Conservation (phyloP, 2,113 vertebrate genomes). For the Thunnus thynnus region DNA sequence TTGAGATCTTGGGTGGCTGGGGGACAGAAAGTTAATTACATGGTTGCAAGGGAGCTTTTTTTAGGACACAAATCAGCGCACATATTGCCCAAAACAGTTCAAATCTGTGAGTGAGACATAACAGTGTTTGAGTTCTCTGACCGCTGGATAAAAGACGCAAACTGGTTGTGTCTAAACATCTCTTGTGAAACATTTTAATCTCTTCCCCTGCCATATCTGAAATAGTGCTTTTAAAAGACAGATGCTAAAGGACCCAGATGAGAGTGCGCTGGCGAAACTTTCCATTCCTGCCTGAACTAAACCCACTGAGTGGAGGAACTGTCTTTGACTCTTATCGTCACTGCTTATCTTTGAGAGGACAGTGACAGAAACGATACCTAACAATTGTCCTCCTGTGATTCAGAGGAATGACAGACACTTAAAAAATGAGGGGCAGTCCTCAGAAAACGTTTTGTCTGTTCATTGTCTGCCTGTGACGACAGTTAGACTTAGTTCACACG, state of each 20-base stretch:
- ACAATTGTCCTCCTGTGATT: conserved; percentile 43
- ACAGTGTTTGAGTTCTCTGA: conserved; percentile 26
- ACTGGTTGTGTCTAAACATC: conserved; percentile 12
- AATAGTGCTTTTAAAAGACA: conserved; percentile 14
- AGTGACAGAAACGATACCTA: conserved; percentile 40
- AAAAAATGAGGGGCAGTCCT: conserved; percentile 29
- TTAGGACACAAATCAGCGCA: conserved; percentile 1
- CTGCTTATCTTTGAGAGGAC: conserved; percentile 56
- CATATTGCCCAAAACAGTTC: conserved; percentile 3
- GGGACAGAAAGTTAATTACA: background rate
- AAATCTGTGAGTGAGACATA: background rate
- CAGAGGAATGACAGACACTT: conserved; percentile 49
- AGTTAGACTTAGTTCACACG: conserved; percentile 24
- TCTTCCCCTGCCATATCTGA: conserved; percentile 11
- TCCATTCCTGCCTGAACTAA: conserved; percentile 22
- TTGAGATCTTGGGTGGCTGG: background rate
- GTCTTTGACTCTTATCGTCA: conserved; percentile 28
- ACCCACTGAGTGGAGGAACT: conserved; percentile 16
- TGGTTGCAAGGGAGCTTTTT: conserved; percentile 10
- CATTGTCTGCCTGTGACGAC: conserved; percentile 32
- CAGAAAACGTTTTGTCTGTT: conserved; percentile 13
- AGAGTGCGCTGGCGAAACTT: conserved; percentile 16
- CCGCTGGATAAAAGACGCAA: background rate
- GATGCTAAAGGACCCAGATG: conserved; percentile 17
- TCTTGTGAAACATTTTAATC: conserved; percentile 14